These are phyloP conservation scores for Pleuronectes platessa DNA, from an alignment of 2,113 vertebrate species.

Conservation along the genomic window DNA sequence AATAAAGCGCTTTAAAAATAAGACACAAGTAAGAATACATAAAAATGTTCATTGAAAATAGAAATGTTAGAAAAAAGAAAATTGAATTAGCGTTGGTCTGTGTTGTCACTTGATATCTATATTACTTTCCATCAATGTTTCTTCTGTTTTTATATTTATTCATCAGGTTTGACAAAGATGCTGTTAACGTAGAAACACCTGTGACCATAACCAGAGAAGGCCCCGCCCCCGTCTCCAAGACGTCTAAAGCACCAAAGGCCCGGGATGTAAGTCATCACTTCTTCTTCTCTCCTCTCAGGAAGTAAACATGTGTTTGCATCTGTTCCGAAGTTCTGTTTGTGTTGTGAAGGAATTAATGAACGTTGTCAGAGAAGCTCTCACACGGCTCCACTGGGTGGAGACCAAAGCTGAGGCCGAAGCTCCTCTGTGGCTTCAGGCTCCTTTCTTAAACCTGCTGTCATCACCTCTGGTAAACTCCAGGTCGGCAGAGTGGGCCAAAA, in stretches of 20 bases:
- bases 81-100: neutral
- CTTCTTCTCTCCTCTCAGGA: neutral
- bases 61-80: no score
- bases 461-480: slow-evolving; percentile 84
- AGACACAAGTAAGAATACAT: no score
- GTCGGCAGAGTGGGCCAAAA: slow-evolving; percentile 89
- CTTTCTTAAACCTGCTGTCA: slow-evolving; percentile 74
- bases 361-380: neutral
- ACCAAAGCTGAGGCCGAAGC: slow-evolving; percentile 12
- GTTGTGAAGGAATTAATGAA: neutral
- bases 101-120: neutral
- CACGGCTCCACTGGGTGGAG: neutral
- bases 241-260: slow-evolving; percentile 73
- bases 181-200: slow-evolving; percentile 70
- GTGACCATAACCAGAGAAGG: slow-evolving; percentile 77
- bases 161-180: slow-evolving; percentile 81
- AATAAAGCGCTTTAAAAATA: no score
- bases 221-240: slow-evolving; percentile 71
- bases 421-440: slow-evolving; percentile 12
- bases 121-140: neutral
- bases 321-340: slow-evolving; percentile 25
- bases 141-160: neutral
- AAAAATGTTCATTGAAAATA: no score
- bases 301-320: slow-evolving; percentile 22
- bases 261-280: slow-evolving; percentile 74